Percentiles rank a stretch among this genome's conserved stretches.
Conservation (phyloP, 2,888 invertebrate genomes). For the Pandemis heparana region DNA sequence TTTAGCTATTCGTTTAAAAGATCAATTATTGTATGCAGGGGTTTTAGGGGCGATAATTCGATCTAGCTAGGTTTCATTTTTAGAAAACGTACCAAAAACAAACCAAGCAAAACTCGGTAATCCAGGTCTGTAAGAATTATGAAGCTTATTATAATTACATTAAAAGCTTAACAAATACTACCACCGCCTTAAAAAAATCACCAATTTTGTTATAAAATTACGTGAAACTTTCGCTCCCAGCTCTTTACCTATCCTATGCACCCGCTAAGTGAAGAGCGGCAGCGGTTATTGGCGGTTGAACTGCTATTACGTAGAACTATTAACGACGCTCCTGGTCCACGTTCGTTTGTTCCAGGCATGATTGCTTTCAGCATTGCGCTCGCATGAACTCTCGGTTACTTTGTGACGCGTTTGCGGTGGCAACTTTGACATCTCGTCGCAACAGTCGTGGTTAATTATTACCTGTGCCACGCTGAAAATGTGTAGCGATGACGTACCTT, state of each 20-base stretch:
- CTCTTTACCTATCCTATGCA: constrained; percentile 7
- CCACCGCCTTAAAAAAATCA: too few species aligned
- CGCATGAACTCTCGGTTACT: constrained; percentile 1
- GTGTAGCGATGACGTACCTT: neutral
- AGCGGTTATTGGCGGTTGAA: constrained; percentile 36
- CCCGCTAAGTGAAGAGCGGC: constrained; percentile 38
- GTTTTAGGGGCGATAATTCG: too few species aligned
- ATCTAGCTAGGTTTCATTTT: too few species aligned
- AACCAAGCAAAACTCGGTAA: too few species aligned
- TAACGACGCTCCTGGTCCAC: constrained; percentile 21
- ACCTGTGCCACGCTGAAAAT: constrained; percentile 7
- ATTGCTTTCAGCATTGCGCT: constrained; percentile 32
- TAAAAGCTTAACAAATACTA: too few species aligned
- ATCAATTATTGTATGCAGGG: too few species aligned
- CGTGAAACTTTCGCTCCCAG: neutral
- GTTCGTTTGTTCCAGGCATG: constrained; percentile 35
- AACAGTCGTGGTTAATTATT: constrained; percentile 23
- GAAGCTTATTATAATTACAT: too few species aligned
- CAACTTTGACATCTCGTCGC: constrained; percentile 16
- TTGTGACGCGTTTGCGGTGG: constrained; percentile 21
- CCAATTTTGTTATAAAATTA: neutral
- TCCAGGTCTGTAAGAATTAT: too few species aligned
- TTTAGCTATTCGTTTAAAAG: too few species aligned
- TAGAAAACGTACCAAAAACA: too few species aligned
- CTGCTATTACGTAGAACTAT: constrained; percentile 35